Evolutionary conservation across 2,113 vertebrate genomes (phyloP), one percentile per base, ranked within the genome.

Genomic region (Oceanites oceanicus): DNA sequence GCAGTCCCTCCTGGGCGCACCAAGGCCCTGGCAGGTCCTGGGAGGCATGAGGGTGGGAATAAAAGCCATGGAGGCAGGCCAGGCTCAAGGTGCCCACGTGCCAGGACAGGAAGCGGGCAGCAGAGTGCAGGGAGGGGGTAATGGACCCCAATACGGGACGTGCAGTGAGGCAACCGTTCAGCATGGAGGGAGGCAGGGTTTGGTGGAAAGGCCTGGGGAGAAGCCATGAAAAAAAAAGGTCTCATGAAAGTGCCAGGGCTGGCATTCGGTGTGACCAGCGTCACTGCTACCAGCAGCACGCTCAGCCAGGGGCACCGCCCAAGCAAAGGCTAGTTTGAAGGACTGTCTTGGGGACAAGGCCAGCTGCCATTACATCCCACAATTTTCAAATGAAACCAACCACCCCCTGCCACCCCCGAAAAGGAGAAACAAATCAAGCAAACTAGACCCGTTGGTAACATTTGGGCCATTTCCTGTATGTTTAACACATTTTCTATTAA

Each of bases 401-500:
- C 47, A 50, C 44, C 61, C 89, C 67, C 94, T 86, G 68, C 68
- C 76, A 88, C 30, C 53, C 27, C 3, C 0, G 0, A 87, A 86
- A 97, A 89, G 53, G 61, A 91, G 94, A 93, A 96, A 94, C 82
- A 94, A 97, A 94, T 94, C 93, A 94, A 94, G 81, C 58, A 75
- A 95, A 91, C 86, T 85, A 85, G 75, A 78, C 44, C 66, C 61
- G 21, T 75, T 84, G 89, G 92, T 96, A 95, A 97, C 94, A 95
- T 92, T 94, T 91, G 91, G 80, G 95, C 70, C 84, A 94, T 94
- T 96, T 97, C 95, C 95, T 95, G 95, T 96, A 95, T 92, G 94
- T 95, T 97, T 95, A 96, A 95, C 95, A 95, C 91, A 94, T 96
- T 96, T 97, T 95, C 95, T 95, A 95, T 95, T 97, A 97, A 95